Evolutionary conservation across 2,797 vertebrate species (phyloP).

Genomic region (Anabacerthia variegaticeps): DNA sequence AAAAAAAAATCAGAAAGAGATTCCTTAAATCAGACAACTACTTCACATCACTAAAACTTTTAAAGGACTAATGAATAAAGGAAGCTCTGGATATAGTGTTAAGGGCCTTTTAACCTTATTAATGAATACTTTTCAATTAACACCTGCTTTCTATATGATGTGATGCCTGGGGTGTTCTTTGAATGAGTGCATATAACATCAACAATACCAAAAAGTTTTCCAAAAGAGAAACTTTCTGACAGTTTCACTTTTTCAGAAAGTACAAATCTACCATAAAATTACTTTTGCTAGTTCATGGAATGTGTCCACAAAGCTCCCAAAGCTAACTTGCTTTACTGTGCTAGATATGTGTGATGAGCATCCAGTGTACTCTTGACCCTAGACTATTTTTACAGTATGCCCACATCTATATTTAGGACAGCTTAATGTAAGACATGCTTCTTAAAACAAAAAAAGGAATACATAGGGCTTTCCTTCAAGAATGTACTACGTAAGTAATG

Average conservation of each 20-base stretch:
- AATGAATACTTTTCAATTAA: background rate
- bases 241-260: background rate
- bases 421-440: background rate
- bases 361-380: background rate
- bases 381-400: background rate
- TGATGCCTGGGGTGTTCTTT: background rate
- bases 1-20: background rate
- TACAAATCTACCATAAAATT: background rate
- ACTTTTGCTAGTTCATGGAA: background rate
- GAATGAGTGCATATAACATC: background rate
- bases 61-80: background rate
- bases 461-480: background rate
- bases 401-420: background rate
- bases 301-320: background rate
- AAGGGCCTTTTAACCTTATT: background rate
- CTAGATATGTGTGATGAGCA: background rate
- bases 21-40: background rate
- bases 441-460: background rate
- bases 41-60: background rate
- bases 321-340: background rate
- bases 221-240: background rate
- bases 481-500: background rate
- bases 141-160: background rate
- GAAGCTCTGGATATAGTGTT: background rate
- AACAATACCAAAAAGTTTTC: background rate